Conservation (phyloP, 2,113 vertebrate genomes). For the Scomber scombrus region DNA sequence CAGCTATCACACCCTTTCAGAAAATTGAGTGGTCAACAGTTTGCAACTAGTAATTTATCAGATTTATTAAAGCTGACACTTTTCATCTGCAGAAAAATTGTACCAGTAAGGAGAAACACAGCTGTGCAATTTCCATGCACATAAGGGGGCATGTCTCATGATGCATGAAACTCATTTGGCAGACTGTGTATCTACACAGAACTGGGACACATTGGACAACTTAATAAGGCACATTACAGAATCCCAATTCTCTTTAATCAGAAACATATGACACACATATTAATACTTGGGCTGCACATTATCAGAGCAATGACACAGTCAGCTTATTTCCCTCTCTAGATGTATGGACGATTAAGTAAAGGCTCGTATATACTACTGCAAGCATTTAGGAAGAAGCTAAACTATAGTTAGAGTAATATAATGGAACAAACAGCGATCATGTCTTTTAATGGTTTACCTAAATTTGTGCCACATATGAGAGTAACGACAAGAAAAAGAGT, state of each 20-base stretch:
- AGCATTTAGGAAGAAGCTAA: slow-evolving; percentile 14
- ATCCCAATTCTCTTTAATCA: slow-evolving; percentile 15
- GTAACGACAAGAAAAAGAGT: background rate
- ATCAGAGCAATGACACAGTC: background rate
- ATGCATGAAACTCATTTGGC: slow-evolving; percentile 69
- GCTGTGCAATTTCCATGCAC: slow-evolving; percentile 64
- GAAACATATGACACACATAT: slow-evolving; percentile 6
- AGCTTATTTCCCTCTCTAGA: slow-evolving; percentile 3
- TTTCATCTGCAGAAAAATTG: slow-evolving; percentile 57
- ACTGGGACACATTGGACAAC: slow-evolving; percentile 17
- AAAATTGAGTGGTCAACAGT: slow-evolving; percentile 73
- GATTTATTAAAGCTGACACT: slow-evolving; percentile 69
- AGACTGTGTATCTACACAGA: slow-evolving; percentile 58
- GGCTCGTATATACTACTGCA: slow-evolving; percentile 11
- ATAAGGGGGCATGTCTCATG: slow-evolving; percentile 48
- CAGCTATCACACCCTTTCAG: slow-evolving; percentile 46
- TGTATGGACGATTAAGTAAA: slow-evolving; percentile 34
- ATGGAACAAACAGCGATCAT: background rate
- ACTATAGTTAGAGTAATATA: slow-evolving; percentile 28
- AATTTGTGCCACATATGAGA: background rate
- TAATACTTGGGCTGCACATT: slow-evolving; percentile 16
- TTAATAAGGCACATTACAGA: slow-evolving; percentile 41
- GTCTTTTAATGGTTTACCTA: slow-evolving; percentile 17
- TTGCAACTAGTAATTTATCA: slow-evolving; percentile 73
- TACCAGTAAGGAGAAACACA: slow-evolving; percentile 66